phyloP scores from a whole-genome alignment of 2,113 vertebrate species.

The Bungarus multicinctus region DNA sequence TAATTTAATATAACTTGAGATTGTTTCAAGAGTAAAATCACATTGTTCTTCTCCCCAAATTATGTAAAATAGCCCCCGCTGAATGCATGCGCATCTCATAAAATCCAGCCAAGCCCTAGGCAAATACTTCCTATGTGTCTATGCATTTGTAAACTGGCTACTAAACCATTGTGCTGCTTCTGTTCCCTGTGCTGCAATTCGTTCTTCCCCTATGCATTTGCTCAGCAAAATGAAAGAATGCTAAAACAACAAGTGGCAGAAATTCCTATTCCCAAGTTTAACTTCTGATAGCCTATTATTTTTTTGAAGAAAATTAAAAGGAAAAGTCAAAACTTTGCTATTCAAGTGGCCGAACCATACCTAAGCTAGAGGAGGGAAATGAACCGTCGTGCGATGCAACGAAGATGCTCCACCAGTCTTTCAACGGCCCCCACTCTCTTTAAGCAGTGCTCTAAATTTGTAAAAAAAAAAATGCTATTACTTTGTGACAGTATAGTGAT shows the following conservation, averaged over 20 bases:
- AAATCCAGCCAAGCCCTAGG: background rate
- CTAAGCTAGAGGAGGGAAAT: background rate
- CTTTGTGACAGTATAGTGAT: background rate
- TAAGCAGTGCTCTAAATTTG: background rate
- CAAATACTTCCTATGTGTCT: background rate
- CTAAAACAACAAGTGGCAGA: background rate
- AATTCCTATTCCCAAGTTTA: background rate
- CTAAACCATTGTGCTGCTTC: background rate
- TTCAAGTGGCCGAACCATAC: background rate
- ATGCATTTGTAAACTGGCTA: background rate
- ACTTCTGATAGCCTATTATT: background rate
- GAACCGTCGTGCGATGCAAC: background rate
- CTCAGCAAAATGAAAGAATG: background rate
- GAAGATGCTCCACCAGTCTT: background rate
- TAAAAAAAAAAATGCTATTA: background rate
- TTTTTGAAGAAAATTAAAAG: background rate
- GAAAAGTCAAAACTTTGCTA: background rate
- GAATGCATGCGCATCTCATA: background rate
- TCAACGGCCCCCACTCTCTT: background rate
- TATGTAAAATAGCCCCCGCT: background rate
- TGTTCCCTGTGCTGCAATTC: background rate
- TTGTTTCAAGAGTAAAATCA: conserved; percentile 1
- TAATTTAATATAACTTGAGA: background rate
- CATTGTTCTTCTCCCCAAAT: background rate
- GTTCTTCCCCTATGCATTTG: background rate